phyloP scores from a whole-genome alignment of 35 echinoderm and acorn worm genomes.

The Heliocidaris tuberculata region DNA sequence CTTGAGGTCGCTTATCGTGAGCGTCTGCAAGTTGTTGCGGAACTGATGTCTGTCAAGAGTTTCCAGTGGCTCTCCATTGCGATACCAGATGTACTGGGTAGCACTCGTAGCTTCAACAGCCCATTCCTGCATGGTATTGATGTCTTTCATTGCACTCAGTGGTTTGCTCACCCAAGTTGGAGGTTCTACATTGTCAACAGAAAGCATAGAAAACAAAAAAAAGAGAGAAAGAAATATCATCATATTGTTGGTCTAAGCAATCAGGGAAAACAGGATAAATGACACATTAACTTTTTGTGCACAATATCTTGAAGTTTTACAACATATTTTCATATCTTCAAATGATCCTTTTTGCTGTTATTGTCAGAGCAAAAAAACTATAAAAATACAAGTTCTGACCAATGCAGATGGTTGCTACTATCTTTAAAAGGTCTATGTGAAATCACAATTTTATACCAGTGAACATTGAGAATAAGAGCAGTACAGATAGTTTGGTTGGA shows the following conservation, averaged over 20 bases:
- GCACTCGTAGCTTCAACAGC: constrained; percentile 69
- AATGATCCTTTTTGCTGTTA: too few relatives aligned
- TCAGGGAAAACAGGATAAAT: too few relatives aligned
- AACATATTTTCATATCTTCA: too few relatives aligned
- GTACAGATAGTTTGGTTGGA: not conserved
- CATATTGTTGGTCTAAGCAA: too few relatives aligned
- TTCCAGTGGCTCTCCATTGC: constrained; percentile 53
- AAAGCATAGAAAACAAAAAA: not conserved
- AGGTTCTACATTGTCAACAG: constrained; percentile 26
- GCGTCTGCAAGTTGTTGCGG: constrained; percentile 48
- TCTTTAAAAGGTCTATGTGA: too few relatives aligned
- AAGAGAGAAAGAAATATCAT: too few relatives aligned
- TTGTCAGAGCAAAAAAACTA: too few relatives aligned
- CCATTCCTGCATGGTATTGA: constrained; percentile 49
- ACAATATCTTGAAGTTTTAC: too few relatives aligned
- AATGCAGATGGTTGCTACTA: too few relatives aligned
- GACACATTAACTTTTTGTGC: too few relatives aligned
- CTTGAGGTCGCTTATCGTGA: constrained; percentile 53
- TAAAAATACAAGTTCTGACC: too few relatives aligned
- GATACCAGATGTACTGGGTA: constrained; percentile 79
- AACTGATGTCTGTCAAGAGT: constrained; percentile 44
- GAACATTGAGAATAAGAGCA: not conserved
- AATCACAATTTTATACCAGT: too few relatives aligned
- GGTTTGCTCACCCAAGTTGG: constrained; percentile 47
- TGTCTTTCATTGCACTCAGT: constrained; percentile 51